Percentiles rank a stretch among this genome's conserved stretches.
These are phyloP conservation scores for Diabrotica balteata DNA, from an alignment of 2,888 invertebrate species.

Conservation along the genomic window DNA sequence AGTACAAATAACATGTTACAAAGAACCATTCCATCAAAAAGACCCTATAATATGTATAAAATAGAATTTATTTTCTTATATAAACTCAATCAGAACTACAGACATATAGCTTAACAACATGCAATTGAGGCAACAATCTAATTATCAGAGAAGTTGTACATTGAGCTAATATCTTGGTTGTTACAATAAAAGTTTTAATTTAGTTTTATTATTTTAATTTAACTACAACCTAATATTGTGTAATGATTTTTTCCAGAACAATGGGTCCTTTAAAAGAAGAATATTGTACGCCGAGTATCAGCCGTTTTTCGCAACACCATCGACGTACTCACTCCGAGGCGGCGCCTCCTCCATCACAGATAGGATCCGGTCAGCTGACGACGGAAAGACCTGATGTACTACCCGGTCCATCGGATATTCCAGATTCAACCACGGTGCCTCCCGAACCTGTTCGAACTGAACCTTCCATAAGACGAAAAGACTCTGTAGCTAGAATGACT, in stretches of 20 bases:
- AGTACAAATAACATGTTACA: too few species aligned
- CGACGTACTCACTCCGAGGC: conserved; percentile 35
- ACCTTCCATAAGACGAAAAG: conserved; percentile 68
- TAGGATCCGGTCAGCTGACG: conserved; percentile 48
- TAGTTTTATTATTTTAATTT: too few species aligned
- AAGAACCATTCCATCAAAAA: too few species aligned
- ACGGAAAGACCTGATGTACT: conserved; percentile 60
- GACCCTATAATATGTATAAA: too few species aligned
- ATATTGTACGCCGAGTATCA: conserved; percentile 52
- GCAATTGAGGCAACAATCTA: too few species aligned
- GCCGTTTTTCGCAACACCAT: conserved; percentile 35
- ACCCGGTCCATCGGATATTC: conserved; percentile 57
- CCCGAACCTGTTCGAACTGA: conserved; percentile 54
- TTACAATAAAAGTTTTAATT: too few species aligned
- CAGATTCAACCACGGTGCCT: conserved; percentile 56
- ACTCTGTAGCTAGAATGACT: conserved; percentile 84
- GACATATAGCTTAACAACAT: too few species aligned
- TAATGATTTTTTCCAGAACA: conserved; percentile 56
- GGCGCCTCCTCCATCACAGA: conserved; percentile 33
- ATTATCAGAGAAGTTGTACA: too few species aligned
- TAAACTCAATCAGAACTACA: too few species aligned
- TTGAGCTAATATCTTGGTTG: too few species aligned
- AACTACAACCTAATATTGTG: too few species aligned
- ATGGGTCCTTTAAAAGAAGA: conserved; percentile 64
- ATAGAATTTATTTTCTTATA: too few species aligned